Evolutionary conservation across 2,888 invertebrate genomes (phyloP).

Genomic region (Tuta absoluta): DNA sequence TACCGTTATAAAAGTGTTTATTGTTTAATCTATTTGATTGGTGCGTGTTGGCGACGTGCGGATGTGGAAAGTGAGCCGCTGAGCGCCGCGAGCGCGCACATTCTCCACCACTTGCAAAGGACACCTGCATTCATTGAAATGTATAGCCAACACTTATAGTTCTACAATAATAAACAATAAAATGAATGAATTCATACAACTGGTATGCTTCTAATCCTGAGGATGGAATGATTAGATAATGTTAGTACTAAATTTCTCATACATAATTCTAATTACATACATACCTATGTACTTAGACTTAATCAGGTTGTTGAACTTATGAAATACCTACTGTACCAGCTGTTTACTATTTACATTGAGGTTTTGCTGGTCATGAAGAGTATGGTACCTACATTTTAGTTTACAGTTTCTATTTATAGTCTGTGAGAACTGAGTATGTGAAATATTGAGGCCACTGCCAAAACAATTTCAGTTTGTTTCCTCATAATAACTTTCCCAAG

Average conservation of each 20-base stretch:
- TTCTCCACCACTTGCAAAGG: conserved; percentile 7
- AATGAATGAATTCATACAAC: neutral
- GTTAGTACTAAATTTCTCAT: neutral
- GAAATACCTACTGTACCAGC: neutral
- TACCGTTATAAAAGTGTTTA: conserved; percentile 59
- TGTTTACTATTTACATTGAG: conserved; percentile 11
- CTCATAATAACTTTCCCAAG: too few relatives aligned
- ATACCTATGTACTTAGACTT: neutral
- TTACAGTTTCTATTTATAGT: too few relatives aligned
- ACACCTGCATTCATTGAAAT: conserved; percentile 1
- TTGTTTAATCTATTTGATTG: conserved; percentile 43
- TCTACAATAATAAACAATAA: neutral
- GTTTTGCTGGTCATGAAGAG: neutral
- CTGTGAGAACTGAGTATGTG: neutral
- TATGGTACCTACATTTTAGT: too few relatives aligned
- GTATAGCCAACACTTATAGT: neutral
- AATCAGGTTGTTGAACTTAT: conserved; percentile 10
- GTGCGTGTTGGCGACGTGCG: conserved; percentile 25
- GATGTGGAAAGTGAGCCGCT: conserved; percentile 28
- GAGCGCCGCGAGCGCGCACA: conserved; percentile 1
- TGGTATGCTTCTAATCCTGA: neutral
- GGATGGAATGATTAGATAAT: conserved; percentile 10
- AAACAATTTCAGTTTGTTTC: too few relatives aligned
- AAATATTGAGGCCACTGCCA: neutral
- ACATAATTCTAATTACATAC: conserved; percentile 3